Percentiles rank a stretch among this genome's conserved stretches.
phyloP scores from a whole-genome alignment of 2,888 invertebrate species.

The Halictus ligatus region DNA sequence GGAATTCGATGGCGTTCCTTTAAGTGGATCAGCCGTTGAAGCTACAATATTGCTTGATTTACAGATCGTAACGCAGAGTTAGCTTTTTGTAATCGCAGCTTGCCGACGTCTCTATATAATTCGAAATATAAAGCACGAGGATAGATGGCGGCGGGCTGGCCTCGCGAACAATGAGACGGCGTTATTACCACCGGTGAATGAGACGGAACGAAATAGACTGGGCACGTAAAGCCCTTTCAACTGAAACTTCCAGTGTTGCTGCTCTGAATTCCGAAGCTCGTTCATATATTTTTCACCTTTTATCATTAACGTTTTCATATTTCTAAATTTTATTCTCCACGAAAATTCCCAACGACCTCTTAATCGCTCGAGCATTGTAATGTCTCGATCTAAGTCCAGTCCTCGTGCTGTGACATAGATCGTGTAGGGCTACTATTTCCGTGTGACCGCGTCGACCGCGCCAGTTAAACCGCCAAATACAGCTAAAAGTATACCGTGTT shows the following conservation, averaged over 20 bases:
- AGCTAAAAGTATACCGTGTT: too few species aligned
- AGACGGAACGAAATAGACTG: background rate
- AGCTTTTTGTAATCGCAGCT: slow-evolving; percentile 4
- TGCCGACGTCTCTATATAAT: background rate
- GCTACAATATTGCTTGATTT: slow-evolving; percentile 26
- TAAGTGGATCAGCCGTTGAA: slow-evolving; percentile 30
- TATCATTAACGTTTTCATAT: background rate
- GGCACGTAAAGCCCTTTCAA: background rate
- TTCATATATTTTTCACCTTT: background rate
- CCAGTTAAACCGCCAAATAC: too few species aligned
- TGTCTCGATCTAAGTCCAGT: too few species aligned
- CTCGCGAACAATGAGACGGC: background rate
- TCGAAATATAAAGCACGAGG: background rate
- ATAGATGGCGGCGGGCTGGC: background rate
- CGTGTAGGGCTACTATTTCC: too few species aligned
- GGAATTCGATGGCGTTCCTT: slow-evolving; percentile 17
- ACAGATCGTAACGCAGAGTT: slow-evolving; percentile 36
- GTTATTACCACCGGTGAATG: background rate
- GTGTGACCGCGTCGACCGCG: too few species aligned
- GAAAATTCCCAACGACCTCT: background rate
- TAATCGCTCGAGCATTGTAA: background rate
- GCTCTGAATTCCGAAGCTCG: background rate
- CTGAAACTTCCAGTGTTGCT: background rate
- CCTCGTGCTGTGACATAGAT: too few species aligned
- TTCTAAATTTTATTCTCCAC: too few species aligned